Evolutionary conservation across 2,113 vertebrate genomes (phyloP).

Genomic region (Craseonycteris thonglongyai): DNA sequence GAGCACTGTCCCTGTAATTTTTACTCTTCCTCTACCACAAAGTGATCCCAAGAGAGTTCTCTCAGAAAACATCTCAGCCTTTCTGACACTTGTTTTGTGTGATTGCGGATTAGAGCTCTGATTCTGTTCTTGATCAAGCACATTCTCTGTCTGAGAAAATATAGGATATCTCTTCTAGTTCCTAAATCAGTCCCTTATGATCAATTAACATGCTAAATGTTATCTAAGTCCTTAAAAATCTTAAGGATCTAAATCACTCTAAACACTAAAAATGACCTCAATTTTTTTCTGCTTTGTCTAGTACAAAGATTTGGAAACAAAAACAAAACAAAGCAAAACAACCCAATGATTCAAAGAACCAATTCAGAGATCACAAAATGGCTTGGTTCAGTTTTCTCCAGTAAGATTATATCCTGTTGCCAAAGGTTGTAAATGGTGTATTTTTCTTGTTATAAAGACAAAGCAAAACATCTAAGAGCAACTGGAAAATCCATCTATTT

Average conservation of each 20-base stretch:
- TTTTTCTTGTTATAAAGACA: neutral
- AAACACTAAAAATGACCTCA: neutral
- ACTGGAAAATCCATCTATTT: neutral
- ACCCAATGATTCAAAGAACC: neutral
- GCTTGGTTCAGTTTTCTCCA: neutral
- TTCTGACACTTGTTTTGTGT: neutral
- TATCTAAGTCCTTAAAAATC: neutral
- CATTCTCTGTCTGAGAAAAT: neutral
- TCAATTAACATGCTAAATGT: neutral
- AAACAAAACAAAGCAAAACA: neutral
- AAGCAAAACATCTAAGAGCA: neutral
- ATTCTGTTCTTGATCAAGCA: neutral
- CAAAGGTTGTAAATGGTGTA: neutral
- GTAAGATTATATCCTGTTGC: neutral
- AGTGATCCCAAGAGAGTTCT: neutral
- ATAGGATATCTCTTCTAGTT: neutral
- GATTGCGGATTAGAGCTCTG: neutral
- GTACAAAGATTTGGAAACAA: neutral
- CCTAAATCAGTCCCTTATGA: neutral
- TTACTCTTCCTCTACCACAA: neutral
- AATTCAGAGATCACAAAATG: neutral
- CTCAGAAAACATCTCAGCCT: neutral
- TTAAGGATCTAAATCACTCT: neutral
- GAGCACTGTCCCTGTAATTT: neutral
- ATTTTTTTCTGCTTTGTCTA: neutral